Percentiles rank a stretch among this genome's conserved stretches.
These are phyloP conservation scores for Microcebus tavaratra DNA, from an alignment of 2,113 vertebrate species.

Conservation along the genomic window DNA sequence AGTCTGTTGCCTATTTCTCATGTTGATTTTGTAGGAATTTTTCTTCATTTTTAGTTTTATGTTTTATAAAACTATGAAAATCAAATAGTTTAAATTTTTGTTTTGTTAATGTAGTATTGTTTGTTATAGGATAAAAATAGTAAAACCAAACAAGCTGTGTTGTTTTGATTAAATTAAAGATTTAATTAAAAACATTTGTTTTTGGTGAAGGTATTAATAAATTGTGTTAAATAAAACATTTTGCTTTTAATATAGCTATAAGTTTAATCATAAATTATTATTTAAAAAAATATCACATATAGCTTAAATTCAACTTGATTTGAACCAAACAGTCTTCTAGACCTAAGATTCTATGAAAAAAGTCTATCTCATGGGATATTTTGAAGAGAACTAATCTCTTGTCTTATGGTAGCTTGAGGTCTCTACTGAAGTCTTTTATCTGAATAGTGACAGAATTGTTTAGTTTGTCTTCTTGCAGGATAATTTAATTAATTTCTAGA, in stretches of 20 bases:
- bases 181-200: not conserved
- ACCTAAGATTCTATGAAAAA: not conserved
- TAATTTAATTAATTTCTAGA: not conserved
- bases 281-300: not conserved
- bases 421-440: not conserved
- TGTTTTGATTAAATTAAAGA: constrained; percentile 14
- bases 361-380: not conserved
- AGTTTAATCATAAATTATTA: not conserved
- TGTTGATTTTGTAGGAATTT: not conserved
- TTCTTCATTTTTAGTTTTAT: not conserved
- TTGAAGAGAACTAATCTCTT: not conserved
- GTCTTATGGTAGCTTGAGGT: not conserved
- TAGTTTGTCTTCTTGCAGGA: not conserved
- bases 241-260: not conserved
- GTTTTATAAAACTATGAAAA: not conserved
- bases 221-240: not conserved
- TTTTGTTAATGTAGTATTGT: not conserved
- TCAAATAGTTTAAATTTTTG: not conserved
- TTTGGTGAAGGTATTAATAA: not conserved
- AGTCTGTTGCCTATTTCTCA: not conserved
- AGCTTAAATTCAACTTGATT: not conserved
- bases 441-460: not conserved
- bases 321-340: not conserved
- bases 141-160: not conserved
- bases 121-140: not conserved